A percentile compares a stretch with the other conserved stretches of the same genome.
Conservation (phyloP, 2,113 vertebrate species). For the Nibea albiflora region DNA sequence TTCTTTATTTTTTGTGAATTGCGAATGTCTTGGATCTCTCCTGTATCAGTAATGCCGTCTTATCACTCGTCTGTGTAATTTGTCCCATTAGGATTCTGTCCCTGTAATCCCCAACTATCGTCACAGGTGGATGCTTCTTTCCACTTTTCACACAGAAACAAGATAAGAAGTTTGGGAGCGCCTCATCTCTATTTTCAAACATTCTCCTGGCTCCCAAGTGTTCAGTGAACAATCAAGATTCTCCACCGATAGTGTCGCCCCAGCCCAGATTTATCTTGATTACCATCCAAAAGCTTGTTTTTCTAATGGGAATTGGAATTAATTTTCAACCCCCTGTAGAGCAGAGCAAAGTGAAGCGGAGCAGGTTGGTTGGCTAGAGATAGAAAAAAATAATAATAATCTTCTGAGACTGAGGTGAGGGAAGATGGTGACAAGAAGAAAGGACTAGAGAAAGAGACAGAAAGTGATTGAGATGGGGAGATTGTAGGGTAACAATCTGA, state of each 20-base stretch:
- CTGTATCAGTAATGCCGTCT: conserved; percentile 32
- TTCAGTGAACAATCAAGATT: conserved; percentile 66
- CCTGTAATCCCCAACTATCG: conserved; percentile 45
- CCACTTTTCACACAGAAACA: conserved; percentile 47
- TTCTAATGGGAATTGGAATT: conserved; percentile 59
- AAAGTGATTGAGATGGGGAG: conserved; percentile 33
- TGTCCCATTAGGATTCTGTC: conserved; percentile 53
- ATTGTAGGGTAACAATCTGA: conserved; percentile 35
- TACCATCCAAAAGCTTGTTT: conserved; percentile 63
- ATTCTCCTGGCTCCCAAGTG: conserved; percentile 54
- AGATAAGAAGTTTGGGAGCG: conserved; percentile 70
- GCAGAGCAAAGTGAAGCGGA: conserved; percentile 4
- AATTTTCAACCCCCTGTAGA: conserved; percentile 38
- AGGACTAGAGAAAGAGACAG: conserved; percentile 20
- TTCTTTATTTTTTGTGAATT: too few species aligned
- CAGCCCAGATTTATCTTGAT: conserved; percentile 55
- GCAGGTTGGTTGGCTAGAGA: conserved; percentile 11
- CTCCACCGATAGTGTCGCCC: conserved; percentile 31
- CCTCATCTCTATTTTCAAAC: conserved; percentile 70
- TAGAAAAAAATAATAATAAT: background rate
- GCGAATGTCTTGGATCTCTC: background rate
- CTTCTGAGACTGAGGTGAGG: conserved; percentile 13
- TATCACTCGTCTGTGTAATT: conserved; percentile 52
- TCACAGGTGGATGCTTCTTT: conserved; percentile 61
- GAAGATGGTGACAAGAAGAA: conserved; percentile 5